These are phyloP conservation scores for Mactra quadrangularis DNA, from an alignment of 1,140 invertebrate species.

Conservation along the genomic window DNA sequence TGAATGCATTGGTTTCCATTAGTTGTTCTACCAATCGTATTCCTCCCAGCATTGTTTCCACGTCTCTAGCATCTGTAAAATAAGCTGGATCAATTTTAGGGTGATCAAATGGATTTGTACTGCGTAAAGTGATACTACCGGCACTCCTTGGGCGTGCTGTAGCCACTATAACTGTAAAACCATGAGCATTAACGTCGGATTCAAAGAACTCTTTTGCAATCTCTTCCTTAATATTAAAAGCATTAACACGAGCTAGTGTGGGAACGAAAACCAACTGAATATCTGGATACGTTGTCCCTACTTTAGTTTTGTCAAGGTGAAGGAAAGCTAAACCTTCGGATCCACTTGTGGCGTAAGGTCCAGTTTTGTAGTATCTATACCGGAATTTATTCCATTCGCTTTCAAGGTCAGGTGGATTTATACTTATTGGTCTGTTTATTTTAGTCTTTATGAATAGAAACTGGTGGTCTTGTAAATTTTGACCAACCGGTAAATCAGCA, in stretches of 20 bases:
- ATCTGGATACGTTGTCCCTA: constrained; percentile 16
- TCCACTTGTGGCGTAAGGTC: constrained; percentile 15
- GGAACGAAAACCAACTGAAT: neutral
- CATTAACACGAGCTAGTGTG: neutral
- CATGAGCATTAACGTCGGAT: too few species aligned
- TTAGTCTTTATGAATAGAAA: too few species aligned
- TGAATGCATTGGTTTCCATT: constrained; percentile 51
- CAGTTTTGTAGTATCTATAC: constrained; percentile 63
- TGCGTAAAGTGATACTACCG: constrained; percentile 74
- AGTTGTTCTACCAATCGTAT: constrained; percentile 54
- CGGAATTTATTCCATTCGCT: constrained; percentile 50
- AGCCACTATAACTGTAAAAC: neutral
- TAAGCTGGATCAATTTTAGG: constrained; percentile 91
- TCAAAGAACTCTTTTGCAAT: neutral
- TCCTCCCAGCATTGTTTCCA: constrained; percentile 67
- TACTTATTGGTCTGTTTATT: neutral
- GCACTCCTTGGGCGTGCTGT: constrained; percentile 67
- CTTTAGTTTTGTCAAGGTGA: neutral
- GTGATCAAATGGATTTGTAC: constrained; percentile 89
- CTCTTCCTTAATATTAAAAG: neutral
- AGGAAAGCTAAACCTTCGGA: neutral
- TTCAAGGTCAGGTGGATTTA: constrained; percentile 35
- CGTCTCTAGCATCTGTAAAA: constrained; percentile 63
- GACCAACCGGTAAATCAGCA: constrained; percentile 88
- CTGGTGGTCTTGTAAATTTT: too few species aligned